Conservation (phyloP, 1,140 invertebrate genomes). For the Homarus americanus region DNA sequence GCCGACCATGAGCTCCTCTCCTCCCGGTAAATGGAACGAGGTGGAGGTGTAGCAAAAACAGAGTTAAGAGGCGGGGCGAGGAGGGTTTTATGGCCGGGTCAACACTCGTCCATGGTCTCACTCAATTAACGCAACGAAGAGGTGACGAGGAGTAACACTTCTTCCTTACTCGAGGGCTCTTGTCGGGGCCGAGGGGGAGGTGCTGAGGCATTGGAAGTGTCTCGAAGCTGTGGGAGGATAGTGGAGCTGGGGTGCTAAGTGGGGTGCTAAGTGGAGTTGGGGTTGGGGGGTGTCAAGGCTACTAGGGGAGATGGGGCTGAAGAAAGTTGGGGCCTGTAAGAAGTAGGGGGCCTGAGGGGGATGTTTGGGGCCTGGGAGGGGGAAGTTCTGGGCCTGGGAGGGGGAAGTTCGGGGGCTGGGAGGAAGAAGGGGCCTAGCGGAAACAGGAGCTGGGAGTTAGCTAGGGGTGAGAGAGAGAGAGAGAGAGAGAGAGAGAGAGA, state of each 20-base stretch:
- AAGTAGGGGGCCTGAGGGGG: too few relatives aligned
- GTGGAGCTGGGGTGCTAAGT: not conserved
- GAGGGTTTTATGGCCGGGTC: conserved; percentile 15
- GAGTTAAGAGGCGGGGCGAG: not conserved
- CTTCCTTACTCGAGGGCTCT: conserved; percentile 5
- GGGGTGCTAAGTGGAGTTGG: not conserved
- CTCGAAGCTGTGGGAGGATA: not conserved
- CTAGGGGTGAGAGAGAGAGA: not conserved
- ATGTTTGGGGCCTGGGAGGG: too few relatives aligned
- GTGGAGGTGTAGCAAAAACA: not conserved
- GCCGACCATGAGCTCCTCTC: not conserved
- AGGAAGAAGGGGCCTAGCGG: not conserved
- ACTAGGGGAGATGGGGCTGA: too few relatives aligned
- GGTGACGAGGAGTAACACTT: not conserved
- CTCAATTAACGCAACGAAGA: conserved; percentile 25
- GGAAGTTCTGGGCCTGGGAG: not conserved
- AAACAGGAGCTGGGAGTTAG: too few relatives aligned
- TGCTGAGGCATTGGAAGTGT: not conserved
- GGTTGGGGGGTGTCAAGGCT: too few relatives aligned
- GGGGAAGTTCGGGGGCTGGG: not conserved
- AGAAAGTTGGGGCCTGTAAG: not conserved
- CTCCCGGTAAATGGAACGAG: not conserved
- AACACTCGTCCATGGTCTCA: conserved; percentile 19
- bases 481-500: not conserved
- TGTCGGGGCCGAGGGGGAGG: not conserved